Evolutionary conservation across 2,797 vertebrate genomes (phyloP).

Genomic region (Danio choprae): DNA sequence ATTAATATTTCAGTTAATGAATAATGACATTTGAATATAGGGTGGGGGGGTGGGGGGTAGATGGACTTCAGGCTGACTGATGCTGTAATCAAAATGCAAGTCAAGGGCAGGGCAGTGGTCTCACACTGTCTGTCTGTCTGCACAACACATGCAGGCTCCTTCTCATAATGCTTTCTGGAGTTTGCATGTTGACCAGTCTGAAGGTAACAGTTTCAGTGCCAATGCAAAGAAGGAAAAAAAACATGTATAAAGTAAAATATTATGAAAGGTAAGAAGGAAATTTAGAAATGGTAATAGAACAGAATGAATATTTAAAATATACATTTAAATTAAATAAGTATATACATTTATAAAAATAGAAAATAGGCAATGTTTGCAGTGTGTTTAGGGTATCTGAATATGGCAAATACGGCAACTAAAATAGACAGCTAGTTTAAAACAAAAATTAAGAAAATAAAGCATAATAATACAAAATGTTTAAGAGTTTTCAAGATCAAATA

Average conservation of each 20-base stretch:
- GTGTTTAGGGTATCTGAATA: not conserved
- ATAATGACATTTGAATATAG: conserved; percentile 87
- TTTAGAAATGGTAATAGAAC: not conserved
- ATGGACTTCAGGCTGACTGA: conserved; percentile 76
- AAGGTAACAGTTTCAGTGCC: not conserved
- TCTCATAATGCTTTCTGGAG: conserved; percentile 1
- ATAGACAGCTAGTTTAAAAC: no score
- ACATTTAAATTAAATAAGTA: not conserved
- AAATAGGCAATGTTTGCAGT: not conserved
- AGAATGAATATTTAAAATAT: not conserved
- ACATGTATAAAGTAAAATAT: not conserved
- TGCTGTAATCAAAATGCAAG: conserved; percentile 77
- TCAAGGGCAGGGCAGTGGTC: conserved; percentile 79
- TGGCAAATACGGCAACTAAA: no score
- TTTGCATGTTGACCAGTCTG: not conserved
- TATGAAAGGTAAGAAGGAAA: not conserved
- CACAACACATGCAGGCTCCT: conserved; percentile 73
- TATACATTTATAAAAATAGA: not conserved
- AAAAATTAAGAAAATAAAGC: no score
- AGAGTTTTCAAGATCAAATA: not conserved
- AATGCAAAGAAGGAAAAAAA: not conserved
- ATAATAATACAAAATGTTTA: no score
- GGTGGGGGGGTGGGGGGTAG: conserved; percentile 48
- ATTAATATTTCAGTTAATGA: conserved; percentile 97
- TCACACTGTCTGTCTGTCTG: conserved; percentile 29